These are phyloP conservation scores for Periparus ater DNA, from an alignment of 2,797 vertebrate genomes.

Conservation along the genomic window DNA sequence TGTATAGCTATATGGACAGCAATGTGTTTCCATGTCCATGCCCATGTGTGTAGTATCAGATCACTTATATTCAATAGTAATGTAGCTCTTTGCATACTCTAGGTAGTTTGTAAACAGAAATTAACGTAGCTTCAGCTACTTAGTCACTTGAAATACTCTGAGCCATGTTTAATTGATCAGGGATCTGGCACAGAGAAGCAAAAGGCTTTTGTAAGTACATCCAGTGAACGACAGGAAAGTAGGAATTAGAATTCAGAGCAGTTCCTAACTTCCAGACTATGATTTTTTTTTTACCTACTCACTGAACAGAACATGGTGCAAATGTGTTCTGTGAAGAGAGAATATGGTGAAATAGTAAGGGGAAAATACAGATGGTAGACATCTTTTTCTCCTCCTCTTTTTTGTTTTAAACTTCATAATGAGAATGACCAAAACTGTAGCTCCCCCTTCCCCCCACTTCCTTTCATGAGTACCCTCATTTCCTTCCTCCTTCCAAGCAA, in stretches of 20 bases:
- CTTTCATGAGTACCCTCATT: neutral
- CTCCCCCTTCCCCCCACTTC: neutral
- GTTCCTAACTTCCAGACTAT: constrained; percentile 7
- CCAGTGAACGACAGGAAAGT: neutral
- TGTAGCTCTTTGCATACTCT: neutral
- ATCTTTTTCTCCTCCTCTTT: neutral
- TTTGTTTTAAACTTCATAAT: neutral
- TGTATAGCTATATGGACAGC: neutral
- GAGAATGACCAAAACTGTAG: neutral
- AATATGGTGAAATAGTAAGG: neutral
- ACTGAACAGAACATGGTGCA: neutral
- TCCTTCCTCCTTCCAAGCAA: neutral
- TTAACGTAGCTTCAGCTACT: neutral
- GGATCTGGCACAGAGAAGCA: neutral
- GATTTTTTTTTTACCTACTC: constrained; percentile 8
- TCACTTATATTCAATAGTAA: neutral
- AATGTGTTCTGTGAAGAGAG: neutral
- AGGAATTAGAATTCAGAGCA: constrained; percentile 41
- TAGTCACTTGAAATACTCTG: neutral
- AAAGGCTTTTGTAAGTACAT: neutral
- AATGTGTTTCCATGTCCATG: neutral
- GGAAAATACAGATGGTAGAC: neutral
- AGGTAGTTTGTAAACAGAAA: constrained; percentile 16
- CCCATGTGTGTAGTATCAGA: neutral
- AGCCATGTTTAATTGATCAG: constrained; percentile 21